phyloP scores from a whole-genome alignment of 2,113 vertebrate genomes.

The Eolophus roseicapilla region DNA sequence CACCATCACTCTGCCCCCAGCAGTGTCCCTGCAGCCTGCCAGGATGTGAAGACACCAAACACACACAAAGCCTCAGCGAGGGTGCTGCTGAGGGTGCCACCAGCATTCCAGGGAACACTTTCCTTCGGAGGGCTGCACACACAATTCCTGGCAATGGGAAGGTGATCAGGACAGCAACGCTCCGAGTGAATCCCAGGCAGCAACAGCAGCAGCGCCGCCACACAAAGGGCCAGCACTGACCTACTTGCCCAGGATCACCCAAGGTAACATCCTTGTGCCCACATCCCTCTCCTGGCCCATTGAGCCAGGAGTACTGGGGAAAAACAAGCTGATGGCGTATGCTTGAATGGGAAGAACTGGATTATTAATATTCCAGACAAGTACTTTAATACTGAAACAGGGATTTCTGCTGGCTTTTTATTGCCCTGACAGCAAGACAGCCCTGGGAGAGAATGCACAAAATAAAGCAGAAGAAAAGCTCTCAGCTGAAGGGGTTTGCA shows the following conservation, averaged over 20 bases:
- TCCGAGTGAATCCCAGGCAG: background rate
- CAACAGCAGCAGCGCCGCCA: background rate
- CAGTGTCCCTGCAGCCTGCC: fast-evolving
- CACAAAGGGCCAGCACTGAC: conserved; percentile 15
- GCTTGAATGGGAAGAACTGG: background rate
- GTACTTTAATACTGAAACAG: background rate
- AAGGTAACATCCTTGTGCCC: conserved; percentile 5
- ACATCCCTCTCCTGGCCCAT: background rate
- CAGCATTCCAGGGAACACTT: fast-evolving
- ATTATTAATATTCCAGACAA: conserved; percentile 24
- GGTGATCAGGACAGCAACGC: background rate
- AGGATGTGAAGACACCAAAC: background rate
- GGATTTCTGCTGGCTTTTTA: conserved; percentile 23
- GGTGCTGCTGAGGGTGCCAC: background rate
- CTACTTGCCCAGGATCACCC: conserved; percentile 45
- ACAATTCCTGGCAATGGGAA: background rate
- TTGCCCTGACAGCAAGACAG: conserved; percentile 11
- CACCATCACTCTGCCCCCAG: background rate
- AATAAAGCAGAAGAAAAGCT: background rate
- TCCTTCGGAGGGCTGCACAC: background rate
- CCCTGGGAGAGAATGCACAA: background rate
- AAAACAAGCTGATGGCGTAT: background rate
- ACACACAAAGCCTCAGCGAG: background rate
- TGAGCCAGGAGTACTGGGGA: background rate
- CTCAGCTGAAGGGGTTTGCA: background rate